phyloP scores from a whole-genome alignment of 2,113 vertebrate genomes.

The Thryonomys swinderianus region DNA sequence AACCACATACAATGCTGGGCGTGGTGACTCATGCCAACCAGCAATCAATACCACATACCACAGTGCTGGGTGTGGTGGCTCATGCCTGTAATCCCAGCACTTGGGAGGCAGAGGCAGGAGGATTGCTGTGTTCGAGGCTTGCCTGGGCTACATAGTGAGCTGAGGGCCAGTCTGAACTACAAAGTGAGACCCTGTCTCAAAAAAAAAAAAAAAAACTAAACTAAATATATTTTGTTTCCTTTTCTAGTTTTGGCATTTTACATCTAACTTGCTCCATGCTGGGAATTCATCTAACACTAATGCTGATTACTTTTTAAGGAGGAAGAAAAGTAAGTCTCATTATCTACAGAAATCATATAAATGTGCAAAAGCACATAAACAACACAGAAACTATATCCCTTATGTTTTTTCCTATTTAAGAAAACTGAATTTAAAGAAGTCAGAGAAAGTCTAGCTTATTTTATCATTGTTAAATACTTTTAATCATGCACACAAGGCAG shows the following conservation, averaged over 20 bases:
- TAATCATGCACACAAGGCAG: not conserved
- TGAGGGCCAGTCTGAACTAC: too few species aligned
- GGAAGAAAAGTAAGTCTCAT: not conserved
- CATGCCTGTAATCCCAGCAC: too few species aligned
- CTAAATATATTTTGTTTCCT: not conserved
- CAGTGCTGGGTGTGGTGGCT: too few species aligned
- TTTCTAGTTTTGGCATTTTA: not conserved
- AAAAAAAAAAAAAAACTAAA: too few species aligned
- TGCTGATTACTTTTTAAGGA: not conserved
- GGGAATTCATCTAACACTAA: not conserved
- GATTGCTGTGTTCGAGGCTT: too few species aligned
- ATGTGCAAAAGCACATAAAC: not conserved
- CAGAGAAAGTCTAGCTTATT: not conserved
- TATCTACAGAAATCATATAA: not conserved
- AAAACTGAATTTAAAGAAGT: not conserved
- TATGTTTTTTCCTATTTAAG: not conserved
- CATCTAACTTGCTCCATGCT: not conserved
- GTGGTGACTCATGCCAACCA: too few species aligned
- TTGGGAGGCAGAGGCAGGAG: too few species aligned
- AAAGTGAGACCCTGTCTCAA: too few species aligned
- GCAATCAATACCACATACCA: too few species aligned
- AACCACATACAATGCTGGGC: too few species aligned
- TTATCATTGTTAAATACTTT: not conserved
- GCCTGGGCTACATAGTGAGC: too few species aligned
- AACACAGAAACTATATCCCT: not conserved